A percentile compares a stretch with the other conserved stretches of the same genome.
phyloP scores from a whole-genome alignment of 2,113 vertebrate species.

The Leptosomus discolor region DNA sequence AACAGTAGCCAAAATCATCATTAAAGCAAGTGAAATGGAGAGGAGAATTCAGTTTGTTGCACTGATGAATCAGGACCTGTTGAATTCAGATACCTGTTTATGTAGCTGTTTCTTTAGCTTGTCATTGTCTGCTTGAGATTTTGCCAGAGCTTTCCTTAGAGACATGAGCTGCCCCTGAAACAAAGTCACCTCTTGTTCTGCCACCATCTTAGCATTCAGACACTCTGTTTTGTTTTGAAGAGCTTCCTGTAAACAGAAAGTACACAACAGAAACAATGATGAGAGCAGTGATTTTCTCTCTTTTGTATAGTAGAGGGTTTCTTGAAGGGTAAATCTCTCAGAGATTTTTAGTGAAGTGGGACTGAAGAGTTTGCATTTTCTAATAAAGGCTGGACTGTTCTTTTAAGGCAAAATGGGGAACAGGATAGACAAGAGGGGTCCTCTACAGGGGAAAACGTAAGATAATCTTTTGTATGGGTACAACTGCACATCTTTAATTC shows the following conservation, averaged over 20 bases:
- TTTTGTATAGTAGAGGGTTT: background rate
- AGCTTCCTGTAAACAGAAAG: slow-evolving; percentile 67
- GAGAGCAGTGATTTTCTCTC: background rate
- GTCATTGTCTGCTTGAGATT: slow-evolving; percentile 57
- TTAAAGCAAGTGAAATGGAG: background rate
- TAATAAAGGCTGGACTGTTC: background rate
- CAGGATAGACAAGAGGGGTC: background rate
- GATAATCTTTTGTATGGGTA: background rate
- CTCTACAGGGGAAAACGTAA: background rate
- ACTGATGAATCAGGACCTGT: background rate
- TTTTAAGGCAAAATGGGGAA: background rate
- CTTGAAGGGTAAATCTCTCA: background rate
- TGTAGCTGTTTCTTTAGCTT: slow-evolving; percentile 54
- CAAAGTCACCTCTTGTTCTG: slow-evolving; percentile 61
- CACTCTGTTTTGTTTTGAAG: slow-evolving; percentile 59
- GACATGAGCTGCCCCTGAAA: slow-evolving; percentile 70
- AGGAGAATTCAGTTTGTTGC: background rate
- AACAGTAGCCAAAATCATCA: background rate
- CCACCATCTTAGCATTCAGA: slow-evolving; percentile 58
- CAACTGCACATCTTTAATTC: background rate
- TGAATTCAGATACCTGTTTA: slow-evolving; percentile 60
- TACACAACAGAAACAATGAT: background rate
- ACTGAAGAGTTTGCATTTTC: background rate
- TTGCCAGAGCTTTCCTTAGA: slow-evolving; percentile 52
- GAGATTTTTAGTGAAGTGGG: background rate